Percentiles rank a stretch among this genome's conserved stretches.
These are phyloP conservation scores for Premnoplex brunnescens DNA, from an alignment of 2,797 vertebrate genomes.

Conservation along the genomic window DNA sequence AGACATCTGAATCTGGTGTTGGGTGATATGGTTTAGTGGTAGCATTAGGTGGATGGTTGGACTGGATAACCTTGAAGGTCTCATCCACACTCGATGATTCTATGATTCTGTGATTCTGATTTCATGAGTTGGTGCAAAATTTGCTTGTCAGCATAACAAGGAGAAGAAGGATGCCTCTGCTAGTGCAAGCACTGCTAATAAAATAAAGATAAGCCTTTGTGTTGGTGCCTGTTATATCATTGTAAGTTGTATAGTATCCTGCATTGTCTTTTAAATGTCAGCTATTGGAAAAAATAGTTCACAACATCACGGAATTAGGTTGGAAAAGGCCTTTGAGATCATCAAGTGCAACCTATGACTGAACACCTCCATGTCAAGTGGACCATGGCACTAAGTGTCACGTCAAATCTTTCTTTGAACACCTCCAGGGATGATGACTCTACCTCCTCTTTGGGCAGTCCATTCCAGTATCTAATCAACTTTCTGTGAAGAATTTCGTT, in stretches of 20 bases:
- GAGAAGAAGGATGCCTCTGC: neutral
- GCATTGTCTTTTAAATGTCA: neutral
- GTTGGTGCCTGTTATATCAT: neutral
- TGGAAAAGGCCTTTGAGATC: neutral
- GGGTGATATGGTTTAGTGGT: neutral
- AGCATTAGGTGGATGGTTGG: neutral
- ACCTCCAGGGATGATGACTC: accelerated
- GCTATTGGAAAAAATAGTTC: neutral
- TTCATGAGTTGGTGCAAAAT: neutral
- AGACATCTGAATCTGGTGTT: neutral
- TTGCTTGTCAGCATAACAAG: neutral
- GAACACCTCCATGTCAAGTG: neutral
- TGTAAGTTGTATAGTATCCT: neutral
- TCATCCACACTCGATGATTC: neutral
- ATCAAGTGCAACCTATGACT: neutral
- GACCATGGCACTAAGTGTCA: neutral
- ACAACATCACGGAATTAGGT: neutral
- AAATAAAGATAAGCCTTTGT: neutral
- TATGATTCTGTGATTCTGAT: neutral
- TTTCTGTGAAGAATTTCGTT: neutral
- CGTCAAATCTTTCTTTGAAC: neutral
- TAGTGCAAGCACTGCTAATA: neutral
- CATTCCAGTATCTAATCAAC: neutral
- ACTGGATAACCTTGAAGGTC: neutral
- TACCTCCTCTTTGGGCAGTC: neutral